phyloP scores from a whole-genome alignment of 2,797 vertebrate genomes.

The Pelodytes ibericus region DNA sequence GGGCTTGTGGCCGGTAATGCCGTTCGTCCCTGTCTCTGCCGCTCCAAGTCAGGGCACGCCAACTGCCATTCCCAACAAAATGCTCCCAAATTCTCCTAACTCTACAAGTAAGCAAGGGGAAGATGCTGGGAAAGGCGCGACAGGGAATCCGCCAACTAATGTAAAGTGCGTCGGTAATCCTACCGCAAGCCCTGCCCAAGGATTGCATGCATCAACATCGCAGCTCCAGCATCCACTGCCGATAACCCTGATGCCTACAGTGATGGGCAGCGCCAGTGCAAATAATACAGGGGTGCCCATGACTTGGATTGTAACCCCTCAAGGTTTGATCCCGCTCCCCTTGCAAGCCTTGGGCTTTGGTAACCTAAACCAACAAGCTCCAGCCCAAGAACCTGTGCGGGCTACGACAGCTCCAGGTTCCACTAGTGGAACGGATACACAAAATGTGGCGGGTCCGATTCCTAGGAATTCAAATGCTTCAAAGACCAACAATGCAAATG shows the following conservation, averaged over 20 bases:
- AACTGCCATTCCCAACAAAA: too few relatives aligned
- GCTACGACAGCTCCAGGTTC: background rate
- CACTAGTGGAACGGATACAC: background rate
- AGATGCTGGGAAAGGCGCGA: background rate
- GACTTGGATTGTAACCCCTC: conserved; percentile 73
- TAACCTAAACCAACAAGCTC: background rate
- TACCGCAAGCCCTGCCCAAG: background rate
- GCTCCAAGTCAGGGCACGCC: too few relatives aligned
- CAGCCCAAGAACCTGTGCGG: too few relatives aligned
- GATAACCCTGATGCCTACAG: conserved; percentile 52
- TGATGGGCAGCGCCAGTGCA: background rate
- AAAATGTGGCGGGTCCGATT: background rate
- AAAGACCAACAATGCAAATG: background rate
- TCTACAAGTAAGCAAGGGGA: background rate
- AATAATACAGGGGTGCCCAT: conserved; percentile 60
- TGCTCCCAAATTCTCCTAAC: background rate
- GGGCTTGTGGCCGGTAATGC: background rate
- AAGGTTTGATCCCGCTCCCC: conserved; percentile 65
- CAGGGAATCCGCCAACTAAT: background rate
- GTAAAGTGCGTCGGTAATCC: background rate
- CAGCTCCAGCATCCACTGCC: background rate
- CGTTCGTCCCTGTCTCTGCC: background rate
- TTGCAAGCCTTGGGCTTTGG: conserved; percentile 59
- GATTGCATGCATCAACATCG: conserved; percentile 10
- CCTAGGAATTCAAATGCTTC: background rate